Evolutionary conservation across 2,113 vertebrate genomes (phyloP), one percentile per base, ranked within the genome.

Genomic region (Glareola pratincola): DNA sequence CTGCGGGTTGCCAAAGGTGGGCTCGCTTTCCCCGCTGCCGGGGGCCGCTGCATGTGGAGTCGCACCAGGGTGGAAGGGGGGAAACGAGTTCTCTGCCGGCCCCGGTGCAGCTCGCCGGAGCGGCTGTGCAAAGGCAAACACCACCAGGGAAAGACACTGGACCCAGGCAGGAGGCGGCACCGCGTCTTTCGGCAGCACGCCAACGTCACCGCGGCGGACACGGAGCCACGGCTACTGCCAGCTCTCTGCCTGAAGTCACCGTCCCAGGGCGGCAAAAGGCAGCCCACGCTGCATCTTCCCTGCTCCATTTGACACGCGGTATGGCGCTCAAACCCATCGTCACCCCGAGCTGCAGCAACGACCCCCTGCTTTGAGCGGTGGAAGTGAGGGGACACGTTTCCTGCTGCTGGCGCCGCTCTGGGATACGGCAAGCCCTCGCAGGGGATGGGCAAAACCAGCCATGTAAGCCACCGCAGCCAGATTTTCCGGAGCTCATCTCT

Each of bases 401-500:
- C 78, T 90, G 21, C 81, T 73, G 88, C 88, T 53, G 85, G 77
- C 47, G 77, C 45, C 1, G 1, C 4, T 29, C 68, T 45, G 68
- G 54, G 63, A 76, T 30, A 37, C 1, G 1, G 47, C 0, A 0
- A 34, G 32, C 53, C 57, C 62, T 76, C 30, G 45, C 73, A 64
- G 39, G 48, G 22, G 11, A 64, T 29, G 71, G 75, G 71, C 48
- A 68, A 72, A 85, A 45, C 64, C 64, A 66, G 54, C 72, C 45
- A 0, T 3, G 16, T 26, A 62, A 92, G 36, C 26, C 57, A 64
- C 36, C 17, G 68, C 88, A 71, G 89, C 48, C 32, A 71, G 93
- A 56, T 87, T 87, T 95, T 50, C 84, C 68, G 84, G 63, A 88
- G 79, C 67, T 95, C 91, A 41, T 88, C 91, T 73, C 85, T 73